Conservation (phyloP, 92 coral and sea anemone species). For the Parazoanthus swiftii region DNA sequence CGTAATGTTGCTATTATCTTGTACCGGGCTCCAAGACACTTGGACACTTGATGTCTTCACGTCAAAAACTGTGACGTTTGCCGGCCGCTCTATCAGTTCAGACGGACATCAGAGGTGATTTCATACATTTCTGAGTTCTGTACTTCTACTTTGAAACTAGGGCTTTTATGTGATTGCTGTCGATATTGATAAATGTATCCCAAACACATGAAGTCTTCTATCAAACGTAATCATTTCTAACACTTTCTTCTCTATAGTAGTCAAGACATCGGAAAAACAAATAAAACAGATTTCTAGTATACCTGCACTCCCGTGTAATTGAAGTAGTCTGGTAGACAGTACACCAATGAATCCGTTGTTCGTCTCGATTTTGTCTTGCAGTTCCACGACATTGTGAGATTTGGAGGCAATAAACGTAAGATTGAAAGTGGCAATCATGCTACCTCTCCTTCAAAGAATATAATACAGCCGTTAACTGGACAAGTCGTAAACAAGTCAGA, state of each 20-base stretch:
- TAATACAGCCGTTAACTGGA: too few relatives aligned
- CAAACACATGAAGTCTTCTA: not conserved
- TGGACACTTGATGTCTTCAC: not conserved
- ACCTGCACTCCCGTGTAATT: not conserved
- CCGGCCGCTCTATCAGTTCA: not conserved
- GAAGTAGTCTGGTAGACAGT: not conserved
- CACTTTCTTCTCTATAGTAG: not conserved
- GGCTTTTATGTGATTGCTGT: not conserved
- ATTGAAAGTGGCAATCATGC: not conserved
- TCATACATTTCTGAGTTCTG: not conserved
- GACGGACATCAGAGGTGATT: not conserved
- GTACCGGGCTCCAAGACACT: not conserved
- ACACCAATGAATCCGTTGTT: not conserved
- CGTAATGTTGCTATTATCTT: not conserved
- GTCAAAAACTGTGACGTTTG: not conserved
- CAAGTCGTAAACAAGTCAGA: too few relatives aligned
- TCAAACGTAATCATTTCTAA: too few relatives aligned
- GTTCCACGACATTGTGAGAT: slow-evolving; percentile 1
- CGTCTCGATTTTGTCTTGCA: not conserved
- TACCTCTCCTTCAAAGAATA: not conserved
- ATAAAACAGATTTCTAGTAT: not conserved
- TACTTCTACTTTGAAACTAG: not conserved
- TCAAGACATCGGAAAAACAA: not conserved
- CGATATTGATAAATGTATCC: not conserved
- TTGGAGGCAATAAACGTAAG: not conserved